These are phyloP conservation scores for Anneissia japonica DNA, from an alignment of 35 echinoderm and acorn worm genomes.

Conservation along the genomic window DNA sequence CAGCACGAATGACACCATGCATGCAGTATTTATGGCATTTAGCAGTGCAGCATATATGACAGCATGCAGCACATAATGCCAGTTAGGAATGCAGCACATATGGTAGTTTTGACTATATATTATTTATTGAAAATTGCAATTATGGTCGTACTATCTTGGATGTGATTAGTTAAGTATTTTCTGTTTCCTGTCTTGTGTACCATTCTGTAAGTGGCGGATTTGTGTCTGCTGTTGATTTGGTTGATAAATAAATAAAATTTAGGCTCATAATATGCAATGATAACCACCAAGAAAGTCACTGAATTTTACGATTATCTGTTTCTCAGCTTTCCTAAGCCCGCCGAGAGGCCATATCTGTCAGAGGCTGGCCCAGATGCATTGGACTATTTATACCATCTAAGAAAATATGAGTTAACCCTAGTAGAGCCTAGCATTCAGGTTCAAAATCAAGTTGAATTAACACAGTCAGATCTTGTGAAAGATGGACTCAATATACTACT, in stretches of 20 bases:
- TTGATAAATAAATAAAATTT: neutral
- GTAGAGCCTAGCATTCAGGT: neutral
- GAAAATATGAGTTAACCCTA: neutral
- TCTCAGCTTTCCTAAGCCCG: conserved; percentile 46
- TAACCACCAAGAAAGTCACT: neutral
- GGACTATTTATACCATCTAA: conserved; percentile 62
- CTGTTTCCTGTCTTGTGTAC: neutral
- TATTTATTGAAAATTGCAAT: too few species aligned
- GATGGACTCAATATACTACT: conserved; percentile 54
- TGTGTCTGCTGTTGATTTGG: neutral
- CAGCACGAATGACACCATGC: too few species aligned
- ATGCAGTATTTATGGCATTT: too few species aligned
- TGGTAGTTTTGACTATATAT: neutral
- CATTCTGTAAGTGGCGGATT: neutral
- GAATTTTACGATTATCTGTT: neutral
- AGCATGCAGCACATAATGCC: too few species aligned
- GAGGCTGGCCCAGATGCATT: conserved; percentile 69
- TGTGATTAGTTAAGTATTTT: neutral
- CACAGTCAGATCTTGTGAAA: conserved; percentile 36
- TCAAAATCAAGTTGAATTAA: neutral
- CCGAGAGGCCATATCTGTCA: conserved; percentile 74
- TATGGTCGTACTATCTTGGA: neutral
- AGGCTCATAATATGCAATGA: neutral
- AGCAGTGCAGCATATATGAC: too few species aligned
- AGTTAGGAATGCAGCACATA: neutral